These are phyloP conservation scores for Arizona elegans DNA, from an alignment of 2,113 vertebrate species.

Conservation along the genomic window DNA sequence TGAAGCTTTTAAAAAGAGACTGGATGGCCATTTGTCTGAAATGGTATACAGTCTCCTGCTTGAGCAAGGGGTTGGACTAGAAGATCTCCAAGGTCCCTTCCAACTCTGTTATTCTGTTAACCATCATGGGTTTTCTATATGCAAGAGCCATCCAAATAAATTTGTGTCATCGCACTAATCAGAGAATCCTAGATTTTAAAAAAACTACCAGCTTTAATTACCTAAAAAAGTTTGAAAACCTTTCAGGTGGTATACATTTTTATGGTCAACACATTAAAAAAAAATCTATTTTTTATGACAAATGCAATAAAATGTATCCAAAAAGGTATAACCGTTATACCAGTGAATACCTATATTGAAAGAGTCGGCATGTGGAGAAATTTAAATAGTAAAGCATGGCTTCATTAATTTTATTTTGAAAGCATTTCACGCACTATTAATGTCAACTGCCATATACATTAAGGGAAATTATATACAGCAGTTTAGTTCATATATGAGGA, in stretches of 20 bases:
- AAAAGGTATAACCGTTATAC: neutral
- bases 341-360: neutral
- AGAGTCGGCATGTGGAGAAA: neutral
- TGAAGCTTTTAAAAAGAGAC: too few species aligned
- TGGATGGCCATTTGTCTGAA: too few species aligned
- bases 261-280: neutral
- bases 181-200: neutral
- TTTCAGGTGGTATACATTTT: neutral
- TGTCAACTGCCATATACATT: neutral
- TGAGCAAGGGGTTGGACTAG: too few species aligned
- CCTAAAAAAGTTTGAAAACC: neutral
- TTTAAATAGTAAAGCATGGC: neutral
- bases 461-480: neutral
- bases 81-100: too few species aligned
- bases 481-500: neutral
- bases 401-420: neutral
- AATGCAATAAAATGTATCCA: neutral
- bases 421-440: neutral
- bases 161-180: neutral
- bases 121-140: neutral
- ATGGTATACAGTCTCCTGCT: too few species aligned
- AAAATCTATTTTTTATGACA: neutral
- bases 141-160: neutral
- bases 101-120: too few species aligned
- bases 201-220: neutral